These are phyloP conservation scores for Leptoteleia sp. DNA, from an alignment of 1,140 invertebrate species.

Conservation along the genomic window DNA sequence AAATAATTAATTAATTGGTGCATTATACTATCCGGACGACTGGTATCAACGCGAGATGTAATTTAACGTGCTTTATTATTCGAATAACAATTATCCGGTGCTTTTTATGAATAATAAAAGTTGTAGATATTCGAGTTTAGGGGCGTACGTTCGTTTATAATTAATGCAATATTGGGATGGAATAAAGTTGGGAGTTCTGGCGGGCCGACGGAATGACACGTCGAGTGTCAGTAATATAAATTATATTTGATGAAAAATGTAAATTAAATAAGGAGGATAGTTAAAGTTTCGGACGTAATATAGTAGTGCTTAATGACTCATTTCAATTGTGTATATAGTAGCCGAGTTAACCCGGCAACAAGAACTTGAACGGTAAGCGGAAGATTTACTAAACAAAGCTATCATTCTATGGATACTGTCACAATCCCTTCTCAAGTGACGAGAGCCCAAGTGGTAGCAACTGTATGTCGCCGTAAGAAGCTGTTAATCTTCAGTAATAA, in stretches of 20 bases:
- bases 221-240: too few relatives aligned
- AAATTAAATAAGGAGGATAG: slow-evolving; percentile 19
- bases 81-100: slow-evolving; percentile 16
- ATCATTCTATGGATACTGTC: slow-evolving; percentile 65
- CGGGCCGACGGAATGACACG: too few relatives aligned
- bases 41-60: slow-evolving; percentile 16
- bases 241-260: slow-evolving; percentile 24
- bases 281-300: slow-evolving; percentile 17
- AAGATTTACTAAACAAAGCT: slow-evolving; percentile 65
- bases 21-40: slow-evolving; percentile 2
- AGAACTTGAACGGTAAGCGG: slow-evolving; percentile 55
- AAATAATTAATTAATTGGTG: slow-evolving; percentile 24
- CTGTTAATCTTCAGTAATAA: slow-evolving; percentile 83
- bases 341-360: slow-evolving; percentile 43
- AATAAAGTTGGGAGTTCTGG: too few relatives aligned
- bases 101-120: slow-evolving; percentile 29
- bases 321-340: slow-evolving; percentile 54
- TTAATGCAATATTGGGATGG: not conserved
- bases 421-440: slow-evolving; percentile 66
- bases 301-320: slow-evolving; percentile 47
- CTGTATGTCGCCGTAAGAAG: slow-evolving; percentile 80
- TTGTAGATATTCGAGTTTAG: slow-evolving; percentile 14
- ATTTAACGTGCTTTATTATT: slow-evolving; percentile 21
- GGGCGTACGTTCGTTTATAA: slow-evolving; percentile 8
- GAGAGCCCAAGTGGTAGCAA: slow-evolving; percentile 79